Evolutionary conservation across 2,113 vertebrate species (phyloP), one percentile per base, ranked within the genome.

Genomic region (Acrocephalus arundinaceus): DNA sequence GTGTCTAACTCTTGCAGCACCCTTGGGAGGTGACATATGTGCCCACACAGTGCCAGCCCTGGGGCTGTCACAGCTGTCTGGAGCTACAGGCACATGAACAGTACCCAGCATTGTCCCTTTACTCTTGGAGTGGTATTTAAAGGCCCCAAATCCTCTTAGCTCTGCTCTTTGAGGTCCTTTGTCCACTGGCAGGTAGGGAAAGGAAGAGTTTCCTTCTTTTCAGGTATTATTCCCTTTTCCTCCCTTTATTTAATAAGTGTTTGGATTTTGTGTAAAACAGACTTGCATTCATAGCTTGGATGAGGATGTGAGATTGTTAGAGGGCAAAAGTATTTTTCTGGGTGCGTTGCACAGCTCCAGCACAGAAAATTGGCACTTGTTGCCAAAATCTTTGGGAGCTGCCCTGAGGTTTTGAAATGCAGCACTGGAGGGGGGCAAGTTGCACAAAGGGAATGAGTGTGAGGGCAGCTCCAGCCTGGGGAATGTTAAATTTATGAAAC

Each of bases 281-380:
- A 2, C 21, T 68, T 20, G 16, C 3, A 14, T 6, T 25, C 5
- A 0, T 7, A 18, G 30, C 6, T n/a, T 75, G 52, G 8, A 55
- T 28, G 62, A 59, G 30, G 57, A n/a, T 59, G 10, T 45, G 43
- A 62, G 15, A 19, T 14, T 28, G 8, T 28, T 20, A 3, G 28
- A 31, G 7, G 10, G 13, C 16, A 4, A 18, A 12, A 11, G 14
- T 4, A 2, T 51, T 43, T 81, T 85, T 65, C 49, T 70, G 46
- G n/a, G 2, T 54, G 1, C 49, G 22, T n/a, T 73, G 39, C 21
- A 12, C 21, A 11, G 10, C 23, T 57, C 13, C 39, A 76, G 28
- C 8, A 10, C 0, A 5, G 31, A 67, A 63, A 73, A 43, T 33
- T 62, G 10, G 27, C 1, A 6, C 45, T 74, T 48, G 79, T 18